Evolutionary conservation across 2,797 vertebrate genomes (phyloP).

Genomic region (Myripristis murdjan): DNA sequence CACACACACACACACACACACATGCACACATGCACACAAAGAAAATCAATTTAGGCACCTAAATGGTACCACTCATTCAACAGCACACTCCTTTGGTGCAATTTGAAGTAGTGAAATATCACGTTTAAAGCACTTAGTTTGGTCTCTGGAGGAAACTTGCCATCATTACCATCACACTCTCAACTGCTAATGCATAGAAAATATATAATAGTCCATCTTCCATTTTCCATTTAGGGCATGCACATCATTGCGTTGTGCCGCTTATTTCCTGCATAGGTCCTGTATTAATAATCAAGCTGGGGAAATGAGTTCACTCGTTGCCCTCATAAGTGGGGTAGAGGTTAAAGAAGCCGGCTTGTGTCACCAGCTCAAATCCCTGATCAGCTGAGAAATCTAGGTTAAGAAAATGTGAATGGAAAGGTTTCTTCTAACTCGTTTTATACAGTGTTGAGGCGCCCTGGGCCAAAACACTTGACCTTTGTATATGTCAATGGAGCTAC

Average conservation of each 20-base stretch:
- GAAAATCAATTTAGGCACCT: constrained; percentile 45
- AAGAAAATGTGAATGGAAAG: no score
- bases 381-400: no score
- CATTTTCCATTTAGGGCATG: neutral
- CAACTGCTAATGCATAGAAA: constrained; percentile 6
- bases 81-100: constrained; percentile 16
- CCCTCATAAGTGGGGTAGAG: no score
- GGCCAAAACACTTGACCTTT: no score
- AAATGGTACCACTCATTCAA: constrained; percentile 42
- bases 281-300: neutral
- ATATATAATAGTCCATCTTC: constrained; percentile 30
- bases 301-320: neutral
- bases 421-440: no score
- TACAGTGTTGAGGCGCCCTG: no score
- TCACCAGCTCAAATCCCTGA: no score
- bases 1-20: no score
- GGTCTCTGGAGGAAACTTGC: neutral
- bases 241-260: neutral
- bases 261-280: neutral
- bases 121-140: constrained; percentile 38
- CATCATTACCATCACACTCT: constrained; percentile 10
- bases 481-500: no score
- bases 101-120: neutral
- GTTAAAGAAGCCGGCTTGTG: no score
- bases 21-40: no score